Conservation (phyloP, 2,797 vertebrate species). For the Sternarchorhynchus goeldii region DNA sequence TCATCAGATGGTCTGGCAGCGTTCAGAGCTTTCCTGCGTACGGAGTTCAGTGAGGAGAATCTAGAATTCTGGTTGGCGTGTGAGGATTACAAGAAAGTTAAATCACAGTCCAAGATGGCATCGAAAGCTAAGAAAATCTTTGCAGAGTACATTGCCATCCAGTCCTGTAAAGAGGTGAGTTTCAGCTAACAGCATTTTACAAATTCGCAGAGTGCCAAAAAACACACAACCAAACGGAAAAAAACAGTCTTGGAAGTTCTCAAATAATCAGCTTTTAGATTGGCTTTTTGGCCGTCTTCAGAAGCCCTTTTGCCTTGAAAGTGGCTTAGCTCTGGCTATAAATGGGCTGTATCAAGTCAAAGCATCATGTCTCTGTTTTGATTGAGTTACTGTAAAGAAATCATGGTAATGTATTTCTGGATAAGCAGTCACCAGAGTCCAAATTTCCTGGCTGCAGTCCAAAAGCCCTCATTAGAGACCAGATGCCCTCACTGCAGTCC, state of each 20-base stretch:
- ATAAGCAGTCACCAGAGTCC: constrained; percentile 16
- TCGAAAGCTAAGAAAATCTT: constrained; percentile 98
- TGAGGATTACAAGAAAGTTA: constrained; percentile 97
- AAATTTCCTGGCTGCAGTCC: constrained; percentile 25
- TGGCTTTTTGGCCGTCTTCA: background rate
- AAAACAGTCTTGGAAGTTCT: background rate
- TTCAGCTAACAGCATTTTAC: background rate
- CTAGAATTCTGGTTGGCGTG: constrained; percentile 98
- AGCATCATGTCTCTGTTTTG: background rate
- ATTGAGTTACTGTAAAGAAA: constrained; percentile 1
- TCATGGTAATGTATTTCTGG: background rate
- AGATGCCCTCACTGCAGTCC: constrained; percentile 28
- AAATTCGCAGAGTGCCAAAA: background rate
- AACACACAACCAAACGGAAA: background rate
- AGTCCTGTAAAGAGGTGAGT: constrained; percentile 97
- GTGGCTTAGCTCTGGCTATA: background rate
- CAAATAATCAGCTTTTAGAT: background rate
- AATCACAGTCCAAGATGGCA: constrained; percentile 95
- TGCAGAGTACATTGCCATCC: constrained; percentile 93
- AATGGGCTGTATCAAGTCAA: background rate
- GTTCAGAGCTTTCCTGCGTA: constrained; percentile 94
- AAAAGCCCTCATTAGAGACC: background rate
- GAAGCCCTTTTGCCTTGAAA: background rate
- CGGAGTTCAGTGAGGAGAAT: constrained; percentile 98
- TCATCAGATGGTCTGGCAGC: constrained; percentile 90